These are phyloP conservation scores for Chrysolophus pictus DNA, from an alignment of 2,797 vertebrate genomes.

Conservation along the genomic window DNA sequence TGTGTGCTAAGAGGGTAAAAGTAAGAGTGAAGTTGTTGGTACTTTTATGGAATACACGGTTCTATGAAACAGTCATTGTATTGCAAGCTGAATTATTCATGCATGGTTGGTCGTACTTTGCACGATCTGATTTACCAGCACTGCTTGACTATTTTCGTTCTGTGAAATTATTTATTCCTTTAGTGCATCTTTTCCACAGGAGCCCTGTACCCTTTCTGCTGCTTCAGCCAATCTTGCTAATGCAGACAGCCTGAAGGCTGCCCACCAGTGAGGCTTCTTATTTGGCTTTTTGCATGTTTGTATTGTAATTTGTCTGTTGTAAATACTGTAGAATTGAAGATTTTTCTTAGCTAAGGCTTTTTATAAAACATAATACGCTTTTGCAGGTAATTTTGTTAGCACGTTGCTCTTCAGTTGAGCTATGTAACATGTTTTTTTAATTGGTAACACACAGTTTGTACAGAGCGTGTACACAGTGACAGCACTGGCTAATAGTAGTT, in stretches of 20 bases:
- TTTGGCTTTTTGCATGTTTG: background rate
- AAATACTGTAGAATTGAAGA: background rate
- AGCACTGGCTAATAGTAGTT: background rate
- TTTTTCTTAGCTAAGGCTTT: background rate
- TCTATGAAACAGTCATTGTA: background rate
- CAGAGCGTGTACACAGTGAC: background rate
- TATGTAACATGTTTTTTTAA: background rate
- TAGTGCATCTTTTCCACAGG: background rate
- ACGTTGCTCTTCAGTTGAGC: background rate
- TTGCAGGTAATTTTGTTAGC: background rate
- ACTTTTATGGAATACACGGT: background rate
- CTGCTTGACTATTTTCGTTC: background rate
- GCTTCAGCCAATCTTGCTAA: background rate
- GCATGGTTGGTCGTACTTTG: background rate
- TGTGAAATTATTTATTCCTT: background rate
- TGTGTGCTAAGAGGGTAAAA: background rate
- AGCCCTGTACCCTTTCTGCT: background rate
- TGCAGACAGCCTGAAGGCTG: background rate
- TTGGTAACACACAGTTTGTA: background rate
- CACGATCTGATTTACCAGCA: background rate
- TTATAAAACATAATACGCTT: background rate
- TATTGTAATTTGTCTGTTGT: background rate
- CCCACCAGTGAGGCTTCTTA: background rate
- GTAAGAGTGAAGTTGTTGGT: background rate
- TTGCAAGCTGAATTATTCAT: background rate